Conservation (phyloP, 2,797 vertebrate species). For the Sebastes vulpes region DNA sequence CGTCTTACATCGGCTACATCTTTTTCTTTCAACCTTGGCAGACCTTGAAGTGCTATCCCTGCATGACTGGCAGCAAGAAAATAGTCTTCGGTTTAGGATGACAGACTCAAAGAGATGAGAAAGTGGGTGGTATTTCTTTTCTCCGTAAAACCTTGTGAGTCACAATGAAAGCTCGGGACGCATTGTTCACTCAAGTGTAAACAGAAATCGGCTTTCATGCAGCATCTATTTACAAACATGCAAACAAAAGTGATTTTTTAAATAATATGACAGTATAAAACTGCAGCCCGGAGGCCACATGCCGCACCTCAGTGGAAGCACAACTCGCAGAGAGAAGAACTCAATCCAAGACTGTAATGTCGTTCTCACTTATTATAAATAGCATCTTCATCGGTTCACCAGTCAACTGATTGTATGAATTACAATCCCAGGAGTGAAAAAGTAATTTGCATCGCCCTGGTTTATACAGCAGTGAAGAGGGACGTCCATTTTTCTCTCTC, state of each 20-base stretch:
- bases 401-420: conserved; percentile 54
- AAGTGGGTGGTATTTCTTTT: conserved; percentile 44
- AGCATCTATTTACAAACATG: neutral
- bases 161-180: conserved; percentile 3
- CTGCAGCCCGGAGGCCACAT: neutral
- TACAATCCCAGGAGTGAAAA: conserved; percentile 45
- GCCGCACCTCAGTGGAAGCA: neutral
- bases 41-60: conserved; percentile 60
- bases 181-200: conserved; percentile 27
- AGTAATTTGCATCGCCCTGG: conserved; percentile 60
- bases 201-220: neutral
- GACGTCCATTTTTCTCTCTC: conserved; percentile 6
- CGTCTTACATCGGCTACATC: conserved; percentile 38
- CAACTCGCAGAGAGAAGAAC: neutral
- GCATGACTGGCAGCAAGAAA: conserved; percentile 70
- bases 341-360: conserved; percentile 9
- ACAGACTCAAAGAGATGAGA: conserved; percentile 38
- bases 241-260: conserved; percentile 4
- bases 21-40: conserved; percentile 66
- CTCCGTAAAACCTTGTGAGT: conserved; percentile 27
- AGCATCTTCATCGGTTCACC: conserved; percentile 41
- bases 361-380: conserved; percentile 49
- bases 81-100: conserved; percentile 58
- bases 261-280: neutral
- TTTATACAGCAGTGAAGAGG: conserved; percentile 45